Evolutionary conservation across 2,888 invertebrate species (phyloP).

Genomic region (Clostera curtula): DNA sequence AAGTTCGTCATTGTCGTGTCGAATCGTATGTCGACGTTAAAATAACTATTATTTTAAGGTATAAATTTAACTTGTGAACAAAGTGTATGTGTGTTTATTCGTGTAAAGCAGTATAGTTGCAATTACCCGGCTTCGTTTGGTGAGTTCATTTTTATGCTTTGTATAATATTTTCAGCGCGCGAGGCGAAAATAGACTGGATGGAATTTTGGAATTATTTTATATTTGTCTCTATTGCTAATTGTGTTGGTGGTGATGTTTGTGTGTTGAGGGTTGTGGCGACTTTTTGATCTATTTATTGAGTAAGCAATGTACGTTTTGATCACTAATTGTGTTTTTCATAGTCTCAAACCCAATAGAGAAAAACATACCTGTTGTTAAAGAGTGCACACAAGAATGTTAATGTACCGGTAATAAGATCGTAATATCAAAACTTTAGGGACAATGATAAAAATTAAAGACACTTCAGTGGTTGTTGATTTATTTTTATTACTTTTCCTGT

Average conservation of each 20-base stretch:
- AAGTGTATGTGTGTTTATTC: constrained; percentile 23
- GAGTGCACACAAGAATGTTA: too few relatives aligned
- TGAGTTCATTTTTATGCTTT: constrained; percentile 24
- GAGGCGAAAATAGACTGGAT: constrained; percentile 44
- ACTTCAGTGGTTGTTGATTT: too few relatives aligned
- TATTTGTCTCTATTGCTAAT: constrained; percentile 28
- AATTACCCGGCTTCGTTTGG: constrained; percentile 14
- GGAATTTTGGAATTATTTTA: constrained; percentile 33
- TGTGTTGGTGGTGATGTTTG: constrained; percentile 16
- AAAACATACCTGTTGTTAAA: too few relatives aligned
- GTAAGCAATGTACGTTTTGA: constrained; percentile 9
- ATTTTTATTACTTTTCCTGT: too few relatives aligned
- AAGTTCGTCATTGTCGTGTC: constrained; percentile 18
- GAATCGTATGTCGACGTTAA: constrained; percentile 19
- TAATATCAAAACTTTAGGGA: too few relatives aligned
- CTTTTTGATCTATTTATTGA: constrained; percentile 7
- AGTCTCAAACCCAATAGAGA: too few relatives aligned
- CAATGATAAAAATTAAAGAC: too few relatives aligned
- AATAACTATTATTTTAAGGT: constrained; percentile 21
- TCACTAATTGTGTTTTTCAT: too few relatives aligned
- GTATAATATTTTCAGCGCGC: constrained; percentile 19
- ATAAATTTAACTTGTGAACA: constrained; percentile 27
- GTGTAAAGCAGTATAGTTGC: constrained; percentile 3
- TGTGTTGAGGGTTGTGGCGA: constrained; percentile 13
- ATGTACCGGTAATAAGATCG: too few relatives aligned